Conservation (phyloP, 2,888 invertebrate species). For the Vandiemenella viatica region DNA sequence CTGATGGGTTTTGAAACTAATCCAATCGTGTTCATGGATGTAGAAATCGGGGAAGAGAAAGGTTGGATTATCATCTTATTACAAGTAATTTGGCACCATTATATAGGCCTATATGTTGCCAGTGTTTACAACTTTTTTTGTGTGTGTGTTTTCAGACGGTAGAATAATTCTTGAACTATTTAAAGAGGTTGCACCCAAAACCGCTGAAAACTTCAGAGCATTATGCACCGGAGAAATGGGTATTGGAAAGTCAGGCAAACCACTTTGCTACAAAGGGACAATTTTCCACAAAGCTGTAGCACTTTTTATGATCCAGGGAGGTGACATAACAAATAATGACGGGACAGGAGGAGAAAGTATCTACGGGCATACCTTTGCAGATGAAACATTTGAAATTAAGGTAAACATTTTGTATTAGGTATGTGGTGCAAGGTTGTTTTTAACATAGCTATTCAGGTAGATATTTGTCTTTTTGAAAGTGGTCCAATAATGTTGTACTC, state of each 20-base stretch:
- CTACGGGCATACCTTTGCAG: slow-evolving; percentile 76
- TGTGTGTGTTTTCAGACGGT: slow-evolving; percentile 42
- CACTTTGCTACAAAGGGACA: slow-evolving; percentile 69
- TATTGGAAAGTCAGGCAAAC: slow-evolving; percentile 47
- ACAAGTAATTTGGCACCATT: too few species aligned
- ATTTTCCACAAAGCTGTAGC: slow-evolving; percentile 70
- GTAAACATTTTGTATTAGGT: too few species aligned
- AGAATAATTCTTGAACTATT: slow-evolving; percentile 75
- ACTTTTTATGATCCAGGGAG: slow-evolving; percentile 80
- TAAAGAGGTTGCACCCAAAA: slow-evolving; percentile 67
- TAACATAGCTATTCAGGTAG: slow-evolving; percentile 11
- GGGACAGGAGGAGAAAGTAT: slow-evolving; percentile 89
- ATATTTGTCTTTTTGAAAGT: slow-evolving; percentile 3
- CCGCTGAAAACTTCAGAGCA: slow-evolving; percentile 81
- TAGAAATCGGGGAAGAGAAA: slow-evolving; percentile 48
- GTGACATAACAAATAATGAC: slow-evolving; percentile 61
- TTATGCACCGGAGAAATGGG: slow-evolving; percentile 87
- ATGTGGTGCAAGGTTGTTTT: slow-evolving; percentile 14
- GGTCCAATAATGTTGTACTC: not conserved
- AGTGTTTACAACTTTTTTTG: too few species aligned
- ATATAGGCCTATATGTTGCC: not conserved
- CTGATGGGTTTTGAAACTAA: slow-evolving; percentile 27
- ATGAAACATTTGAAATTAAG: slow-evolving; percentile 66
- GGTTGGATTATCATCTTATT: too few species aligned
- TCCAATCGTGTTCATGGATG: slow-evolving; percentile 56